Base-by-base conservation (phyloP, 1,140 invertebrate species). In the Hypothenemus hampei region DNA sequence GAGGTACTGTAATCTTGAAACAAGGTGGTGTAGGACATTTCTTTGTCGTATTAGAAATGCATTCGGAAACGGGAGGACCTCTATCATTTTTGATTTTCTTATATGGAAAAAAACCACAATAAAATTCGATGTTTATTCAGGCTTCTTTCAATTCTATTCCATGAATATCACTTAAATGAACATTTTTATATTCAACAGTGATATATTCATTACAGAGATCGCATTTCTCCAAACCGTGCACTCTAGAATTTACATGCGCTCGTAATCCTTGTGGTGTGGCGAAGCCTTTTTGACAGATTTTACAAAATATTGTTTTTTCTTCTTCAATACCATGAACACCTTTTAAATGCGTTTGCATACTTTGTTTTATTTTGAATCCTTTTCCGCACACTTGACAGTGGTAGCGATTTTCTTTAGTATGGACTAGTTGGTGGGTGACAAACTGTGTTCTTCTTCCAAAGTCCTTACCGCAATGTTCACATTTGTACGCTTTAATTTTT, bases 401-500 rank as follows among this genome's bases (percentile, higher is more conserved):
- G 37, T 63, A 62, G 3, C 55, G 60, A 39, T 31, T 57, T 26
- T 58, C 58, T 35, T 63, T 50, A n/a, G 45, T 59, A 21, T 69
- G 67, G 3, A 61, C 60, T 35, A 61, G 60, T 36, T 58, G 58
- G 41, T 69, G 67, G 6, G 55, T 54, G 10, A 61, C 60, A 13
- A 69, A 49, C 11, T 64, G 61, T 4, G 58, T 64, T 46, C 64
- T 63, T 43, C 56, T 54, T 8, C 49, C 65, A 44, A 69, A 69
- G 16, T 57, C 50, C 45, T 67, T 68, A 7, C 57, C 60, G 36
- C 68, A 69, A 11, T 59, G 46, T 13, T 59, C 57, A 46, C 68
- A 70, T 11, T 50, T 44, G 33, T 49, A 82, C 76, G 65, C 60
- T 57, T 60, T 78, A 65, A 56, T 31, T 41, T 56, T 56, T 10